Evolutionary conservation across 2,797 vertebrate genomes (phyloP).

Genomic region (Labroides dimidiatus): DNA sequence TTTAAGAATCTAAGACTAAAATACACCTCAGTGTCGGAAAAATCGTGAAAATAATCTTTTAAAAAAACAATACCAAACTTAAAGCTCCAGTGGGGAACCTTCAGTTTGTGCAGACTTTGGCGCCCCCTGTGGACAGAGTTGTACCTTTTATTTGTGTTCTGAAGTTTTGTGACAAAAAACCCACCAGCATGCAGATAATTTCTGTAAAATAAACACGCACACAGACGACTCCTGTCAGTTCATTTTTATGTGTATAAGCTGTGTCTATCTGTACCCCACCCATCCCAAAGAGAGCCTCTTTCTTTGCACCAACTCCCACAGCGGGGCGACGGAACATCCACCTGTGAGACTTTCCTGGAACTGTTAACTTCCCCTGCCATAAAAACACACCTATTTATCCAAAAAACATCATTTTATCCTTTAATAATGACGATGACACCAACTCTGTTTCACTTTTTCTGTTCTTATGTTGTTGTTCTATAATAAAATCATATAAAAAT

Average conservation of each 20-base stretch:
- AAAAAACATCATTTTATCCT: constrained; percentile 35
- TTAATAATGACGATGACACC: constrained; percentile 18
- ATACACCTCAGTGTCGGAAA: not conserved
- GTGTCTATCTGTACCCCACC: constrained; percentile 18
- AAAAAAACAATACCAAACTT: too few species aligned
- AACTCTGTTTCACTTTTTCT: not conserved
- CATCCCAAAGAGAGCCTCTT: constrained; percentile 52
- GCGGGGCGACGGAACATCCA: constrained; percentile 60
- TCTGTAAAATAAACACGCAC: not conserved
- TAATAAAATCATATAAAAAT: too few species aligned
- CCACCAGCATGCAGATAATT: too few species aligned
- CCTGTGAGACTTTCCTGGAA: constrained; percentile 60
- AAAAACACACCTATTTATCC: constrained; percentile 59
- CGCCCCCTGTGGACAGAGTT: too few species aligned
- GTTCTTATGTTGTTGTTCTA: not conserved
- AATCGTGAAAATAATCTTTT: too few species aligned
- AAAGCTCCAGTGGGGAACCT: too few species aligned
- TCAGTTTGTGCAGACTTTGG: too few species aligned
- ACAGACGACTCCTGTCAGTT: not conserved
- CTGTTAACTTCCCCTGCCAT: constrained; percentile 42
- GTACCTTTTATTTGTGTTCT: too few species aligned
- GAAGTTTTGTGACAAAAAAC: too few species aligned
- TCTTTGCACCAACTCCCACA: constrained; percentile 60
- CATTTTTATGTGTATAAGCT: not conserved
- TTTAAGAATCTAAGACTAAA: not conserved